phyloP scores from a whole-genome alignment of 2,888 invertebrate species.

The Eutolmus rufibarbis region DNA sequence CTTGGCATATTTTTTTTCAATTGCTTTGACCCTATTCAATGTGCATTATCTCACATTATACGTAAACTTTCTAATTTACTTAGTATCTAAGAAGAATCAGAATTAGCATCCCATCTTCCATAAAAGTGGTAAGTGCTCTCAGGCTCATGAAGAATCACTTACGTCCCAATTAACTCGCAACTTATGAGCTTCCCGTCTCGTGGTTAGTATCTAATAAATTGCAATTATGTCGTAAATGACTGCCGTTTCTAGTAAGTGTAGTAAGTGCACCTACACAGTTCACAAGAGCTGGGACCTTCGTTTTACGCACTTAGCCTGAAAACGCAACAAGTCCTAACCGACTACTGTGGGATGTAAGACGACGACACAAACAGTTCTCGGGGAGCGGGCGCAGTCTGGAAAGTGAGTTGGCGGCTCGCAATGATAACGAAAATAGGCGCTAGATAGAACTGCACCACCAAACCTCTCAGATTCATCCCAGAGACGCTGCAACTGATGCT shows the following conservation, averaged over 20 bases:
- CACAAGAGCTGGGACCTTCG: neutral
- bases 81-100: neutral
- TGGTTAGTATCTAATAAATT: neutral
- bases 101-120: neutral
- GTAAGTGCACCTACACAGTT: neutral
- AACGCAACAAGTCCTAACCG: constrained; percentile 6
- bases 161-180: neutral
- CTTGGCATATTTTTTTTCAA: no score
- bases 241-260: neutral
- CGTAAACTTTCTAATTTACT: neutral
- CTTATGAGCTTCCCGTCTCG: neutral
- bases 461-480: constrained; percentile 5
- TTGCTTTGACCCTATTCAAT: no score
- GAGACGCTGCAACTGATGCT: neutral
- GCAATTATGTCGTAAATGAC: neutral
- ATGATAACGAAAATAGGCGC: neutral
- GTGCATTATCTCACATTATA: neutral
- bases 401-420: neutral
- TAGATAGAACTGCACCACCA: neutral
- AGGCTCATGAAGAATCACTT: neutral
- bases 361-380: neutral
- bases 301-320: neutral
- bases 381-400: neutral
- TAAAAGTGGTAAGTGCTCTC: neutral
- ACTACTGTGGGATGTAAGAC: neutral